phyloP scores from a whole-genome alignment of 1,140 invertebrate genomes.

The Brachionus rotundiformis region DNA sequence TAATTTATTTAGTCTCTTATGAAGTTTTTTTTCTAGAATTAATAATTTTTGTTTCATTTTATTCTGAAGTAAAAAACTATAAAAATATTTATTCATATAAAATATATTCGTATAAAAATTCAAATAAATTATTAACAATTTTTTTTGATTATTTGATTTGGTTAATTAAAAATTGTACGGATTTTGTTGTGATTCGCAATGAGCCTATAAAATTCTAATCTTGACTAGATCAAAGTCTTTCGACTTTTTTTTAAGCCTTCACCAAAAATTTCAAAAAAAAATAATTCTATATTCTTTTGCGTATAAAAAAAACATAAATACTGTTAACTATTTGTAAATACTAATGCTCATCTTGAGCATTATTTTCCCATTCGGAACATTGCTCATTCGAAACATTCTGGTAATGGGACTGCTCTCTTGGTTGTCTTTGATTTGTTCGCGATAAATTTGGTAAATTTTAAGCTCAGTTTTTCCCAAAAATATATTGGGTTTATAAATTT shows the following conservation, averaged over 20 bases:
- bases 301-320: neutral
- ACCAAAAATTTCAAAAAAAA: neutral
- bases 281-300: neutral
- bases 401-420: conserved; percentile 35
- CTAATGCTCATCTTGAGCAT: conserved; percentile 50
- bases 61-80: too few species aligned
- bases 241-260: neutral
- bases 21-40: too few species aligned
- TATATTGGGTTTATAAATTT: conserved; percentile 75
- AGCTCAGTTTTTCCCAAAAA: conserved; percentile 39
- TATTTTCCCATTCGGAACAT: conserved; percentile 43
- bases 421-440: conserved; percentile 49
- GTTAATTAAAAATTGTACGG: neutral
- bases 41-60: too few species aligned
- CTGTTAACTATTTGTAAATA: conserved; percentile 30
- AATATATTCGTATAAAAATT: neutral
- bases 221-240: conserved; percentile 17
- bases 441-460: conserved; percentile 36
- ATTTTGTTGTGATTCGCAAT: neutral
- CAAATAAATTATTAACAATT: conserved; percentile 5
- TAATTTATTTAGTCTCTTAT: too few species aligned
- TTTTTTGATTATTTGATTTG: too few species aligned
- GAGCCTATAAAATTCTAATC: neutral
- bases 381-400: conserved; percentile 42
- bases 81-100: neutral